Base-by-base conservation (phyloP, 2,888 invertebrate genomes). In the Emmelina monodactyla region DNA sequence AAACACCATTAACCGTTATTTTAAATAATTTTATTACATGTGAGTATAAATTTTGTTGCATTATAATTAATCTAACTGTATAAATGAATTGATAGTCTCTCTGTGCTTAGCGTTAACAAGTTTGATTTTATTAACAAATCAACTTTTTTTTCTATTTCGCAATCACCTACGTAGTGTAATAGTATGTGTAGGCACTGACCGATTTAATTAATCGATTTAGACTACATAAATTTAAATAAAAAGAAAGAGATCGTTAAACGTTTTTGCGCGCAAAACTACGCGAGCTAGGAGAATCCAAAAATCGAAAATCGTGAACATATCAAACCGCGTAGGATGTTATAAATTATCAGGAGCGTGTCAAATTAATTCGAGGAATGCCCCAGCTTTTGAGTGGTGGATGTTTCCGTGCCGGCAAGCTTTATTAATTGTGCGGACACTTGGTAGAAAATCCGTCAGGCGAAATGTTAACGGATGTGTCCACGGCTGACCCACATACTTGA, bases 271-370 rank as follows among this genome's bases (percentile, higher is more conserved):
- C 19, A 37, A 29, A 34, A 39, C 36, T 29, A 12, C 29, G 29
- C 25, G 31, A 31, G 19, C 16, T 22, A 32, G 19, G 33, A 22
- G 22, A 16, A 25, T 42, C 39, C 38, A 12, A 39, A 36, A 37
- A 32, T 35, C 42, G 35, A 44, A 42, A 42, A 48, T 45, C 44
- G 37, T 50, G 38, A 49, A 43, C 55, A 57, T 55, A 63, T 65
- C 62, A 59, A 45, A 49, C 51, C 50, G 43, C 51, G 68, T 70
- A 71, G 79, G 78, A 79, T 71, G 80, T 78, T 64, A 78, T 80
- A 79, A 81, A 80, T 81, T 78, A 80, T 67, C 69, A 61, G 68
- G 69, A 65, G 67, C 73, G 63, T 69, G 72, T 78, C 78, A 80
- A 78, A 81, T 80, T 79, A 80, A 79, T 79, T 68, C 69, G 58